Evolutionary conservation across 2,113 vertebrate species (phyloP).

Genomic region (Cephalopterus ornatus): DNA sequence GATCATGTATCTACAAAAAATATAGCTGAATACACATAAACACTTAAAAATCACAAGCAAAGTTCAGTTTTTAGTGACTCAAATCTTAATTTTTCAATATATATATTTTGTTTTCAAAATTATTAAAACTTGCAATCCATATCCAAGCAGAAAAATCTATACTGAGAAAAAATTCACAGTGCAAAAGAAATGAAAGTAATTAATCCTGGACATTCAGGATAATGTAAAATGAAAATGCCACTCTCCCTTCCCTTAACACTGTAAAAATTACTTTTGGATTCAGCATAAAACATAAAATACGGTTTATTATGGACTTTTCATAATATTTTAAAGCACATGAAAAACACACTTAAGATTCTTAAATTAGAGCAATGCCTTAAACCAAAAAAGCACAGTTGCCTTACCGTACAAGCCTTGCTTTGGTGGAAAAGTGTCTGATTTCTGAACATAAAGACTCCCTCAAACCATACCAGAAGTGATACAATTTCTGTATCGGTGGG

Average conservation of each 20-base stretch:
- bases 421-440: background rate
- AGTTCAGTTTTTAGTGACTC: background rate
- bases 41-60: background rate
- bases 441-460: background rate
- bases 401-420: background rate
- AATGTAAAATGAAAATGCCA: background rate
- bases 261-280: background rate
- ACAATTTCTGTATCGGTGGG: background rate
- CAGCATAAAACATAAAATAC: background rate
- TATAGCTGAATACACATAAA: background rate
- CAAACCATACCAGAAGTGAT: rapidly evolving
- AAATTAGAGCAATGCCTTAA: background rate
- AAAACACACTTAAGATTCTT: background rate
- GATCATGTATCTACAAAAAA: background rate
- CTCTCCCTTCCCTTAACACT: rapidly evolving
- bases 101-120: background rate
- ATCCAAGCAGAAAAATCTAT: background rate
- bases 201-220: background rate
- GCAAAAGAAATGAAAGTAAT: background rate
- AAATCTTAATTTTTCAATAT: background rate
- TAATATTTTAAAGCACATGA: background rate
- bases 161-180: background rate
- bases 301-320: background rate
- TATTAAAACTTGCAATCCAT: background rate
- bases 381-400: background rate